These are phyloP conservation scores for Nanger granti DNA, from an alignment of 2,113 vertebrate genomes.

Conservation along the genomic window DNA sequence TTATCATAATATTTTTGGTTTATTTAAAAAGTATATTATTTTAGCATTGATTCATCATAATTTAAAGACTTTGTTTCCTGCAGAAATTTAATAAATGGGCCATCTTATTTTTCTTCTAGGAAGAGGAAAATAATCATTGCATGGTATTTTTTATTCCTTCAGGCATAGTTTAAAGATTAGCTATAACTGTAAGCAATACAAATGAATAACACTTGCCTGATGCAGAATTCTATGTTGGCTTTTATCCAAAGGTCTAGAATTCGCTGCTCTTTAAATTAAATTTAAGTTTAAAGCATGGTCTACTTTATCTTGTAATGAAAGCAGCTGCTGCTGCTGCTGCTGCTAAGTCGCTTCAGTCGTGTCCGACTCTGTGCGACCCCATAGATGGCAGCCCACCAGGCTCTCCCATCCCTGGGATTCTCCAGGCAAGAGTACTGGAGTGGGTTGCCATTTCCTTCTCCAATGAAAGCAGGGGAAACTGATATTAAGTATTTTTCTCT, in stretches of 20 bases:
- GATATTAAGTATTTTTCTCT: background rate
- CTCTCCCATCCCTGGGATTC: too few relatives aligned
- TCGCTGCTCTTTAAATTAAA: background rate
- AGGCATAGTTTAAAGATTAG: conserved; percentile 6
- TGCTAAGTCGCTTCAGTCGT: too few relatives aligned
- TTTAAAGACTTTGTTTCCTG: conserved; percentile 38
- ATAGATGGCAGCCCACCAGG: too few relatives aligned
- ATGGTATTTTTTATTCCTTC: background rate
- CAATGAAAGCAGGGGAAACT: background rate
- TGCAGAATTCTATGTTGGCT: background rate
- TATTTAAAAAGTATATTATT: conserved; percentile 24
- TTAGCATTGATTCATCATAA: conserved; percentile 46
- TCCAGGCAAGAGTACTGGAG: too few relatives aligned
- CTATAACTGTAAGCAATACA: conserved; percentile 1
- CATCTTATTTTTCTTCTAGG: background rate
- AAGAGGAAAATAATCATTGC: background rate
- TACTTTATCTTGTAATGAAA: conserved; percentile 3
- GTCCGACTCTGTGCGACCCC: too few relatives aligned
- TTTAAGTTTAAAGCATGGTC: background rate
- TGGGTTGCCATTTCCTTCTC: too few relatives aligned
- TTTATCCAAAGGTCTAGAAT: conserved; percentile 1
- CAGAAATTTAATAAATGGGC: conserved; percentile 37
- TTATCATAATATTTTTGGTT: conserved; percentile 22
- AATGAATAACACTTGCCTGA: conserved; percentile 5
- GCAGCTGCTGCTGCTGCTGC: background rate